Percentiles rank a stretch among this genome's conserved stretches.
These are phyloP conservation scores for Helleia helle DNA, from an alignment of 2,888 invertebrate genomes.

Conservation along the genomic window DNA sequence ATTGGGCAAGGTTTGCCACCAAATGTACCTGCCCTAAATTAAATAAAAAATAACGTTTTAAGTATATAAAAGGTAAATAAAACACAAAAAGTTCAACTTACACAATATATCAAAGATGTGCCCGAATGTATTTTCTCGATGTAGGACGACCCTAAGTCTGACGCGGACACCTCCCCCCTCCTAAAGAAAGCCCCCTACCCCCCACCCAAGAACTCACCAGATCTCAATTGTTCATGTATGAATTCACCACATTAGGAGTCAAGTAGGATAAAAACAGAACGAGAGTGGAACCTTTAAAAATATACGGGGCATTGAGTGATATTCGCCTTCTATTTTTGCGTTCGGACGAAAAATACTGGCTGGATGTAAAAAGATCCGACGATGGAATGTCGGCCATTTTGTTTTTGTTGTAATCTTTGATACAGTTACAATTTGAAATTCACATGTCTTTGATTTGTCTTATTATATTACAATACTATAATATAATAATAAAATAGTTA, in stretches of 20 bases:
- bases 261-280: constrained; percentile 75
- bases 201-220: constrained; percentile 42
- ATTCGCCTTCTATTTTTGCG: constrained; percentile 39
- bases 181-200: constrained; percentile 23
- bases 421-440: neutral
- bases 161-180: constrained; percentile 20
- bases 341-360: constrained; percentile 17
- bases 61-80: no score
- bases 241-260: constrained; percentile 81
- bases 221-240: constrained; percentile 78
- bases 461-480: no score
- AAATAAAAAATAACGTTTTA: no score
- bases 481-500: no score
- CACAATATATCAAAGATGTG: neutral
- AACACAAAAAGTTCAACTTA: no score
- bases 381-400: constrained; percentile 8
- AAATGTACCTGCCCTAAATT: no score
- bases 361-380: neutral
- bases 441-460: no score
- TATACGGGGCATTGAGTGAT: constrained; percentile 57
- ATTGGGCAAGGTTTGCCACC: no score
- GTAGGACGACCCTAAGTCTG: constrained; percentile 13
- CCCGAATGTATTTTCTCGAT: no score
- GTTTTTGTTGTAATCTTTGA: neutral
- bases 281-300: constrained; percentile 61